These are phyloP conservation scores for Noctilio leporinus DNA, from an alignment of 2,113 vertebrate genomes.

Conservation along the genomic window DNA sequence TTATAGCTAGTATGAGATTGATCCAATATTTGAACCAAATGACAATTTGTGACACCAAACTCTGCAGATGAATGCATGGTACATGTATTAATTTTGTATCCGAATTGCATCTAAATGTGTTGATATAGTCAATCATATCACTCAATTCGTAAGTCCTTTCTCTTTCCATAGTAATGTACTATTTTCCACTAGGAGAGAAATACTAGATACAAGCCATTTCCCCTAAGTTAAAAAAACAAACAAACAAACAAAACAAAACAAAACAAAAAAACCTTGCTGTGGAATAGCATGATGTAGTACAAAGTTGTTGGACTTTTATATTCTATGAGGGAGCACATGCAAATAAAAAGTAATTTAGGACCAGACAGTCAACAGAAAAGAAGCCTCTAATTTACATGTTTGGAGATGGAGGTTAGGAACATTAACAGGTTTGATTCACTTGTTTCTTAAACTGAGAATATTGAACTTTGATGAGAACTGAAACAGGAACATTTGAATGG, in stretches of 20 bases:
- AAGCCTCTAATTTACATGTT: neutral
- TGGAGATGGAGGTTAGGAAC: neutral
- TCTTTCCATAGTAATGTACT: neutral
- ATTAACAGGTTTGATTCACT: neutral
- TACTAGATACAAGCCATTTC: neutral
- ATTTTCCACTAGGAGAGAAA: neutral
- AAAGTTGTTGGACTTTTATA: neutral
- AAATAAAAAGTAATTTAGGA: neutral
- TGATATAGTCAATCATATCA: neutral
- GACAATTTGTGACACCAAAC: neutral
- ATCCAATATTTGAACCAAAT: neutral
- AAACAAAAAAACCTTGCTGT: neutral
- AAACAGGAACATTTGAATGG: neutral
- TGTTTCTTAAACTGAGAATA: neutral
- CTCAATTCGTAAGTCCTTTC: neutral
- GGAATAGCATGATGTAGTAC: neutral
- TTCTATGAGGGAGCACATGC: neutral
- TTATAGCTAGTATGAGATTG: neutral
- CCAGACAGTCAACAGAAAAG: neutral
- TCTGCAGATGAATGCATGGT: neutral
- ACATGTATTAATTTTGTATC: neutral
- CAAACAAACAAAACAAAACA: no score
- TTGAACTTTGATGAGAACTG: neutral
- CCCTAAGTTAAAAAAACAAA: neutral
- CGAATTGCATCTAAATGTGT: neutral